Percentiles rank a stretch among this genome's conserved stretches.
These are phyloP conservation scores for Cryptops parisi DNA, from an alignment of 2,888 invertebrate genomes.

Conservation along the genomic window DNA sequence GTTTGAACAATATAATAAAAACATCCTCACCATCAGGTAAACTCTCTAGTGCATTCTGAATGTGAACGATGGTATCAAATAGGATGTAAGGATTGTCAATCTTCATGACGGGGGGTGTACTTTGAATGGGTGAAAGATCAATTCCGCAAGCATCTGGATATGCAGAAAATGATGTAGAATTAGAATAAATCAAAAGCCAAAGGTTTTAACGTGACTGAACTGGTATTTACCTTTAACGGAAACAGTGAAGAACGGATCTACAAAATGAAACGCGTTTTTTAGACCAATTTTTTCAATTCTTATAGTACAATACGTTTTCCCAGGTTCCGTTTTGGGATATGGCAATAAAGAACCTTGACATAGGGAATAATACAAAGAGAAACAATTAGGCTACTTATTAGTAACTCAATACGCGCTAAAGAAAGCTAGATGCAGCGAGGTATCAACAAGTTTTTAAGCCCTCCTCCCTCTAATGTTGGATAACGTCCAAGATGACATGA, in stretches of 20 bases:
- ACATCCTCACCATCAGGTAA: slow-evolving; percentile 1
- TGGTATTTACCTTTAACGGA: slow-evolving; percentile 8
- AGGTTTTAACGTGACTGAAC: no score
- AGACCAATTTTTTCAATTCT: slow-evolving; percentile 13
- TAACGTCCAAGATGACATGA: no score
- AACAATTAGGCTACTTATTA: no score
- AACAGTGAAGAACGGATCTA: slow-evolving; percentile 7
- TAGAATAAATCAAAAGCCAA: background rate
- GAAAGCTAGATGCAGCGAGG: no score
- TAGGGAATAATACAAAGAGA: no score
- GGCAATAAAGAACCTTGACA: slow-evolving; percentile 7
- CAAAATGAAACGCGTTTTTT: slow-evolving; percentile 1
- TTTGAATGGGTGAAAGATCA: slow-evolving; percentile 9
- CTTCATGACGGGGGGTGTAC: background rate
- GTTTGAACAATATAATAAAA: background rate
- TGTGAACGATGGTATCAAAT: slow-evolving; percentile 3
- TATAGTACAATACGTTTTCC: slow-evolving; percentile 11
- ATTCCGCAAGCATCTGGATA: slow-evolving; percentile 1
- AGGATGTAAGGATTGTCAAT: background rate
- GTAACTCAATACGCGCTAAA: no score
- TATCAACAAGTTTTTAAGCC: no score
- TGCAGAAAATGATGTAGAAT: background rate
- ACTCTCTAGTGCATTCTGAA: slow-evolving; percentile 7
- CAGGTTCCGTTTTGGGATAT: background rate
- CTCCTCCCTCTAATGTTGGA: no score